Evolutionary conservation across 2,888 invertebrate genomes (phyloP), one percentile per base, ranked within the genome.

Genomic region (Drosophila helvetica): DNA sequence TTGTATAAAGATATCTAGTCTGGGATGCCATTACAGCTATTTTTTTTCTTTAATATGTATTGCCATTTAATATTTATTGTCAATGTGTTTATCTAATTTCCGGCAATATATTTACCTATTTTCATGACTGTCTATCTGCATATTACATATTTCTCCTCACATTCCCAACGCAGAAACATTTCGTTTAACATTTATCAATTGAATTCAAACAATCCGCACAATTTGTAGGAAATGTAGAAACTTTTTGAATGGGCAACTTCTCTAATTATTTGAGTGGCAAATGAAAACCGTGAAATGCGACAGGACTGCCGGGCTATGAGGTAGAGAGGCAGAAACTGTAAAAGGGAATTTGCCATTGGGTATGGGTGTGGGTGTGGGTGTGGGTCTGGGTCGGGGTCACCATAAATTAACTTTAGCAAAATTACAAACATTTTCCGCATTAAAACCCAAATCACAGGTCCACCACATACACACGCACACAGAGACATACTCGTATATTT

Each of bases 361-460:
- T 45, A n/a, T 15, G 54, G 57, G 50, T 19, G 46, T 55, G 54
- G 50, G 74, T 59, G n/a, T 15, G 54, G 57, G 50, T 19, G 46
- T 55, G 54, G 50, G 74, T 59, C 60, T 52, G 25, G 72, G 60
- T 43, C 46, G 66, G 74, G 74, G 62, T 62, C 77, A 54, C 78
- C 83, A 85, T 89, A 89, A 85, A 85, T 89, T 89, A 89, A 87
- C 80, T 78, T 87, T 82, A 64, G 71, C 84, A 77, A 72, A 75
- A 65, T 77, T 58, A 75, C 77, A 73, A 73, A 75, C 75, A 75
- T 79, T 85, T 80, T 65, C 62, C 82, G 76, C 88, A 85, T 85
- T 89, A 81, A 89, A 85, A 85, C 74, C 76, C 89, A 87, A 85
- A 85, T 85, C 85, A 85, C 85, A 88, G 38, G 68, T 7, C 38